Conservation (phyloP, 2,888 invertebrate genomes). For the Leptura quadrifasciata region DNA sequence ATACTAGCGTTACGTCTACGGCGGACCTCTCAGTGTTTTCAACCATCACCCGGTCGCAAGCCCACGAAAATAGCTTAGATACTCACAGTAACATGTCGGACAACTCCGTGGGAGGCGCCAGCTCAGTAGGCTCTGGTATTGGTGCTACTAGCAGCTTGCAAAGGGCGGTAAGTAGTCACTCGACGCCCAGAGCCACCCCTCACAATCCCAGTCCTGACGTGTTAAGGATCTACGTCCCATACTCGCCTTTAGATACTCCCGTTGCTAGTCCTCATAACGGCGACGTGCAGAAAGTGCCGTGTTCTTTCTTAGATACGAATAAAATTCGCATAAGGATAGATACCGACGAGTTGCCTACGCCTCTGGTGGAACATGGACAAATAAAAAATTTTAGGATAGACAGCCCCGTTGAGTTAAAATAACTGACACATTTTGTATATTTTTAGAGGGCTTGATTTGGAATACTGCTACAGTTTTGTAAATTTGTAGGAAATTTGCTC, state of each 20-base stretch:
- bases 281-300: constrained; percentile 72
- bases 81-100: constrained; percentile 86
- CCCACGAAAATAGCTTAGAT: constrained; percentile 84
- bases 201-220: constrained; percentile 83
- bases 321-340: constrained; percentile 84
- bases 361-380: constrained; percentile 79
- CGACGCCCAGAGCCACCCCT: constrained; percentile 82
- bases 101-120: constrained; percentile 80
- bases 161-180: constrained; percentile 76
- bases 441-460: neutral
- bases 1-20: constrained; percentile 89
- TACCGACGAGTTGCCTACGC: constrained; percentile 81
- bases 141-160: constrained; percentile 75
- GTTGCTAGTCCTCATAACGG: constrained; percentile 75
- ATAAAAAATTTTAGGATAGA: constrained; percentile 71
- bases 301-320: constrained; percentile 80
- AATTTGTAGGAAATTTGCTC: neutral
- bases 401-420: constrained; percentile 70
- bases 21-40: constrained; percentile 89
- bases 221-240: constrained; percentile 87
- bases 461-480: neutral
- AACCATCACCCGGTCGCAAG: constrained; percentile 82
- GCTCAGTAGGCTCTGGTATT: constrained; percentile 71
- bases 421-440: constrained; percentile 25
- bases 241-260: constrained; percentile 78